These are phyloP conservation scores for Nephrotoma flavescens DNA, from an alignment of 2,888 invertebrate species.

Conservation along the genomic window DNA sequence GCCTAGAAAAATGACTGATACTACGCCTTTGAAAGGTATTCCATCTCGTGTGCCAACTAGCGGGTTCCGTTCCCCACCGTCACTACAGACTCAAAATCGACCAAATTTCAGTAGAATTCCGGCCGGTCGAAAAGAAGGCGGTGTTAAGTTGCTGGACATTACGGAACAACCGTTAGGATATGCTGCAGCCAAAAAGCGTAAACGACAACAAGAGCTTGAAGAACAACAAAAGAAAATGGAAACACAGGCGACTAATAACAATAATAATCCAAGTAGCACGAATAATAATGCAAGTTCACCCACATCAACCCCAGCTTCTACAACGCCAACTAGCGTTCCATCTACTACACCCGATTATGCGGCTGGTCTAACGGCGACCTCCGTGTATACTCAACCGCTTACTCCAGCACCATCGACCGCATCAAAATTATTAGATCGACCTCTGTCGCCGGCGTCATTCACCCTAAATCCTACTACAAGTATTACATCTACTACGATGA, in stretches of 20 bases:
- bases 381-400: constrained; percentile 33
- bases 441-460: background rate
- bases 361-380: constrained; percentile 52
- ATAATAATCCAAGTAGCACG: background rate
- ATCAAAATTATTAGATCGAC: background rate
- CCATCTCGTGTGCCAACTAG: constrained; percentile 64
- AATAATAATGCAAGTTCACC: constrained; percentile 20
- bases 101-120: constrained; percentile 45
- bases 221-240: constrained; percentile 46
- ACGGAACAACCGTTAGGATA: constrained; percentile 80
- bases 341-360: constrained; percentile 67
- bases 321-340: constrained; percentile 21
- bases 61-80: constrained; percentile 41
- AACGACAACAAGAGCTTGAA: constrained; percentile 61
- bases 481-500: background rate
- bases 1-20: constrained; percentile 94
- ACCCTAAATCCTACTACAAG: background rate
- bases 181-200: constrained; percentile 73
- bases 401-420: constrained; percentile 19
- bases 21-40: constrained; percentile 83
- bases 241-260: constrained; percentile 30
- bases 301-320: constrained; percentile 23
- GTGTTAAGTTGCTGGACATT: constrained; percentile 88
- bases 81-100: constrained; percentile 26
- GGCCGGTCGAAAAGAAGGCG: constrained; percentile 68